Percentiles rank a stretch among this genome's conserved stretches.
These are phyloP conservation scores for Antheraea mylitta DNA, from an alignment of 1,140 invertebrate species.

Conservation along the genomic window DNA sequence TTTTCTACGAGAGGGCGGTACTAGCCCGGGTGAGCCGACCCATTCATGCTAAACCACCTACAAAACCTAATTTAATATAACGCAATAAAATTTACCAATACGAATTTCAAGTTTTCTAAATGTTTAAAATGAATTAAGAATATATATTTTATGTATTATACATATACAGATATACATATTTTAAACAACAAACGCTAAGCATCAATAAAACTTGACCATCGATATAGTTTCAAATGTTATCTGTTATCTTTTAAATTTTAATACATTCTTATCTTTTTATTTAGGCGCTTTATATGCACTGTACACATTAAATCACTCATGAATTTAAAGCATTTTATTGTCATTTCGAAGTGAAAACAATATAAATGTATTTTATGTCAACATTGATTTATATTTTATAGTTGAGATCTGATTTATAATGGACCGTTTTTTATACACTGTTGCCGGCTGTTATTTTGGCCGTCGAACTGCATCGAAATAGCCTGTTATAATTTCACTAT, in stretches of 20 bases:
- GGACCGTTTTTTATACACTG: slow-evolving; percentile 49
- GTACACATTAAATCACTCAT: slow-evolving; percentile 69
- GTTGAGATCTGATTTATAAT: slow-evolving; percentile 71
- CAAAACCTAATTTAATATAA: too few relatives aligned
- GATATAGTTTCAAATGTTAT: slow-evolving; percentile 43
- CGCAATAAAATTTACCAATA: too few relatives aligned
- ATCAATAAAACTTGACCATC: slow-evolving; percentile 51
- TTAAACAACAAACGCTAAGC: slow-evolving; percentile 35
- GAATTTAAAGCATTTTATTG: slow-evolving; percentile 74
- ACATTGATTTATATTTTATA: slow-evolving; percentile 73
- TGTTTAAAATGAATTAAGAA: too few relatives aligned
- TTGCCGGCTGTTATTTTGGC: slow-evolving; percentile 18
- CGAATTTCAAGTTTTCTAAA: too few relatives aligned
- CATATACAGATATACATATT: slow-evolving; percentile 13
- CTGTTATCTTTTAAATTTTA: slow-evolving; percentile 38
- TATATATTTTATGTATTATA: not conserved
- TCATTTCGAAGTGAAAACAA: slow-evolving; percentile 75
- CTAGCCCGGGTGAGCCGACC: too few relatives aligned
- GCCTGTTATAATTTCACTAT: slow-evolving; percentile 10
- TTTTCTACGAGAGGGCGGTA: too few relatives aligned
- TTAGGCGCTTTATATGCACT: slow-evolving; percentile 41
- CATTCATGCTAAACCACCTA: too few relatives aligned
- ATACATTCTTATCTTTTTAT: slow-evolving; percentile 42
- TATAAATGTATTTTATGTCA: slow-evolving; percentile 75
- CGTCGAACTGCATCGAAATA: slow-evolving; percentile 9